These are phyloP conservation scores for Platyscapa corneri DNA, from an alignment of 1,140 invertebrate genomes.

Conservation along the genomic window DNA sequence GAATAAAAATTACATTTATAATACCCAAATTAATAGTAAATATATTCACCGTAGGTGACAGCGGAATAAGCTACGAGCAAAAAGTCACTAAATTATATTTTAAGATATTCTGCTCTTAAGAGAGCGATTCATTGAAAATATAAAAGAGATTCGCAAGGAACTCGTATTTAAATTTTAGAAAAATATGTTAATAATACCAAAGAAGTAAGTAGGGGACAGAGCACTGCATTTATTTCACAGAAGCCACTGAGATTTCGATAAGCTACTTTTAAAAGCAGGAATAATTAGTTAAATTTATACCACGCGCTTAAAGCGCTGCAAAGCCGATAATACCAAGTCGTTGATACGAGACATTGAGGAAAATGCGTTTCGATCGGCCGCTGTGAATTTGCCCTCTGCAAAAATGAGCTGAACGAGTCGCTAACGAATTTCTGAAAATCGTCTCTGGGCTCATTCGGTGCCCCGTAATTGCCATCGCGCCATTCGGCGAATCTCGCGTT, in stretches of 20 bases:
- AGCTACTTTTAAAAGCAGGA: background rate
- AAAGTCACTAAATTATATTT: background rate
- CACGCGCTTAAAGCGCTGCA: background rate
- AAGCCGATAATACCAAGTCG: background rate
- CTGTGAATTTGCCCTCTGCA: too few species aligned
- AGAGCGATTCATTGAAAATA: background rate
- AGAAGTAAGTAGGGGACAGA: too few species aligned
- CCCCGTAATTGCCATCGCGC: too few species aligned
- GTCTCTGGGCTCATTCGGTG: too few species aligned
- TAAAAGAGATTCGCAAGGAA: background rate
- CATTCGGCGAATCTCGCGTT: too few species aligned
- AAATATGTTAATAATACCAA: background rate
- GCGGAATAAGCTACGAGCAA: background rate
- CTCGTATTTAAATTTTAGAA: background rate
- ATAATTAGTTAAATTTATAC: background rate
- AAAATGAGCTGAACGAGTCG: too few species aligned
- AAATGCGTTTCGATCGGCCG: background rate
- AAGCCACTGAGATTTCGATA: background rate
- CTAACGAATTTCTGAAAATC: too few species aligned
- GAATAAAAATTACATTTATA: background rate
- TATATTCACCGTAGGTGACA: background rate
- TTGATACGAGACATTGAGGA: background rate
- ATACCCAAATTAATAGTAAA: background rate
- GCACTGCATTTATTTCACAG: background rate
- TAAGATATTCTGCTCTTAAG: background rate